phyloP scores from a whole-genome alignment of 2,113 vertebrate genomes.

The Ramphastos sulfuratus region DNA sequence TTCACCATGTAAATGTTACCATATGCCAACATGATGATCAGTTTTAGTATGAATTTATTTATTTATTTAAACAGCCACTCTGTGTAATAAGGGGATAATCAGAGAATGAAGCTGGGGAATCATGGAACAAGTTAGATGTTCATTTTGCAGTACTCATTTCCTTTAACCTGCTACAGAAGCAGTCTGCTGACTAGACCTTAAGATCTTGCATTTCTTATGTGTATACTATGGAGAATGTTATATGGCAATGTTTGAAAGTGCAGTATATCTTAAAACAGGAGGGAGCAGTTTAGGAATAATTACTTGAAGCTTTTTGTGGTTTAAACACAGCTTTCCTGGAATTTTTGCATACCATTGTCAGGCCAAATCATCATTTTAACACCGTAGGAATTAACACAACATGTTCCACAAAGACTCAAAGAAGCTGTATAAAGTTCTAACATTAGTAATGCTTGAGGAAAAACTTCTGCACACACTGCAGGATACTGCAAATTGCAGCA shows the following conservation, averaged over 20 bases:
- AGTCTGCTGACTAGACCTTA: neutral
- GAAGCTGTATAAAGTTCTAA: neutral
- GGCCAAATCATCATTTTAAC: neutral
- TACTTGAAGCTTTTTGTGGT: neutral
- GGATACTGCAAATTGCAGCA: constrained; percentile 20
- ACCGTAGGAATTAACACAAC: neutral
- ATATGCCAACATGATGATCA: neutral
- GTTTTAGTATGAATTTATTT: neutral
- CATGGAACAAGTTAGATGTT: neutral
- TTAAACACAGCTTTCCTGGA: neutral
- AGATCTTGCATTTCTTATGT: neutral
- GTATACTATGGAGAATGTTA: neutral
- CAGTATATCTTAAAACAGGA: neutral
- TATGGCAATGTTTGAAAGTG: neutral
- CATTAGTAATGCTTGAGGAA: neutral
- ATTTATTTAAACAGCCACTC: neutral
- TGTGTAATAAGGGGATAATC: neutral
- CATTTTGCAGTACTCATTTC: neutral
- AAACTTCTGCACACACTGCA: constrained; percentile 10
- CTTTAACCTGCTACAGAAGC: neutral
- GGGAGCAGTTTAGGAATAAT: neutral
- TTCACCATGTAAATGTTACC: too few relatives aligned
- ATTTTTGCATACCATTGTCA: neutral
- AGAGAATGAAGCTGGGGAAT: neutral
- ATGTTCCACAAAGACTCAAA: neutral